These are phyloP conservation scores for Muscicapa striata DNA, from an alignment of 2,797 vertebrate genomes.

Conservation along the genomic window DNA sequence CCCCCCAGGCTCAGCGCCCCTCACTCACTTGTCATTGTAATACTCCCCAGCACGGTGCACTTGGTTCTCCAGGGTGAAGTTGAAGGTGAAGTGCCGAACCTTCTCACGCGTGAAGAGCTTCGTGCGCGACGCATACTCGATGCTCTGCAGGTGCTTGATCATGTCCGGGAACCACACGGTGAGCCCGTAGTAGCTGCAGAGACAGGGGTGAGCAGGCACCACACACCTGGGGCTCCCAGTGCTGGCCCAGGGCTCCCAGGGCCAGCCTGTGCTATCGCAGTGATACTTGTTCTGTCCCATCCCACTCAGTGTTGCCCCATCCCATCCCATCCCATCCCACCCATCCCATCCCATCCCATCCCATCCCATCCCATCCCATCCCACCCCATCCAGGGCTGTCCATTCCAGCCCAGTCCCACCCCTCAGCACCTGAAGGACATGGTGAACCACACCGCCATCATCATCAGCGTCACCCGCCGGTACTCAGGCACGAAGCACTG, in stretches of 20 bases:
- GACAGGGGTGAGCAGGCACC: neutral
- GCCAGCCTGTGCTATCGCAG: neutral
- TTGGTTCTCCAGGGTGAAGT: slow-evolving; percentile 98
- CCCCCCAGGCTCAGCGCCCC: neutral
- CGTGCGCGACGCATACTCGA: slow-evolving; percentile 90
- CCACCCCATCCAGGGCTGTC: neutral
- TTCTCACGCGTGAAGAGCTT: slow-evolving; percentile 91
- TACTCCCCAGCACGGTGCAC: slow-evolving; percentile 92
- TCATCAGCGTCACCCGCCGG: slow-evolving; percentile 92
- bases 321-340: neutral
- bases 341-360: neutral
- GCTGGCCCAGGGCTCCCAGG: neutral
- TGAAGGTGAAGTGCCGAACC: slow-evolving; percentile 94
- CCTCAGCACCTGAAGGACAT: slow-evolving; percentile 94
- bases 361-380: no score
- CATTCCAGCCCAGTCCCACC: neutral
- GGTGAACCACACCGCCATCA: slow-evolving; percentile 99
- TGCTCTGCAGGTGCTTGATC: slow-evolving; percentile 95
- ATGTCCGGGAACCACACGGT: slow-evolving; percentile 98
- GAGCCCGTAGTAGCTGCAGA: slow-evolving; percentile 91
- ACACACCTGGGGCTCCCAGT: neutral
- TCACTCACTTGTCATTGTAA: slow-evolving; percentile 92
- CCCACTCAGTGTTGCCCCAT: neutral
- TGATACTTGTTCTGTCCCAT: no score
- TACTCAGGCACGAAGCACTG: slow-evolving; percentile 89